Evolutionary conservation across 2,113 vertebrate species (phyloP), one percentile per base, ranked within the genome.

Genomic region (Elephas maximus): DNA sequence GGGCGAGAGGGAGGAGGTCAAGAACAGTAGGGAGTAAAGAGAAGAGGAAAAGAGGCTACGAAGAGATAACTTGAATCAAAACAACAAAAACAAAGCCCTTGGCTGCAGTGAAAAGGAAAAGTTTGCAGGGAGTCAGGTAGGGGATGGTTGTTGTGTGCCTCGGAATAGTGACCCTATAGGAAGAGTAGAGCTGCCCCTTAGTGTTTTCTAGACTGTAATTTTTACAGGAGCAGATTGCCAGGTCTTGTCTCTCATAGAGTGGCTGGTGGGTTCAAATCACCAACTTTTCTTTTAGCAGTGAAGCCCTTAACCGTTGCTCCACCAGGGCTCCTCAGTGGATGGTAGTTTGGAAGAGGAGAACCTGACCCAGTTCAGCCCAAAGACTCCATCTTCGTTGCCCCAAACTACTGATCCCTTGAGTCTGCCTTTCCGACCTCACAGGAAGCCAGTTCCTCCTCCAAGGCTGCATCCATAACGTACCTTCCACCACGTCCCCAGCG

Each of bases 381-480:
- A 7, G 74, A 48, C 5, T 12, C 30, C 37, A 30, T n/a, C 44
- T 23, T 82, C 87, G 44, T 21, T 76, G 30, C 20, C 17, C 15
- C 51, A 91, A 62, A 57, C 53, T 14, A 30, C n/a, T n/a, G 87
- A 28, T 2, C 6, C 83, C 60, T 89, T 45, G 11, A 62, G 30
- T 20, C 48, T 24, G 3, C 4, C 12, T 17, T 23, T 12, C 3
- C 3, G 10, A 21, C 33, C 48, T 37, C 12, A 14, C 48, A 77
- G 12, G n/a, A 24, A 17, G 26, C 77, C 65, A 48, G 24, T 2
- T 28, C 62, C 21, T 12, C 1, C 26, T 0, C 17, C 57, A 26
- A 1, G 0, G 0, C 12, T 51, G 41, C 74, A 10, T 37, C n/a
- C 23, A 7, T 0, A 30, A 30, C 23, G 33, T 11, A 7, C 37